phyloP scores from a whole-genome alignment of 2,113 vertebrate species.

The Oostethus manadensis region DNA sequence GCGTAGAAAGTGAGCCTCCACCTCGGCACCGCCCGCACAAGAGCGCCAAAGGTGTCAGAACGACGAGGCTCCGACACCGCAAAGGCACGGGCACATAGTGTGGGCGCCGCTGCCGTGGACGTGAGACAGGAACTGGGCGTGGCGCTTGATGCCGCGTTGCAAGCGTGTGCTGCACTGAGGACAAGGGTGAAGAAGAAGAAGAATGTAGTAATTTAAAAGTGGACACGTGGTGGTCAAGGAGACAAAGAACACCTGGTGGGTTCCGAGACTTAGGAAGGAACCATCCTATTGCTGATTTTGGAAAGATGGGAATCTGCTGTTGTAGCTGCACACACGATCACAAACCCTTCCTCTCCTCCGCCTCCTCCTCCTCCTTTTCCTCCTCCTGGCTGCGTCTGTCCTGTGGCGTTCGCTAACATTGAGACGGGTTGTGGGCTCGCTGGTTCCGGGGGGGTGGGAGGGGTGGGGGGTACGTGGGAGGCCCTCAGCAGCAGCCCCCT shows the following conservation, averaged over 20 bases:
- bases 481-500: slow-evolving; percentile 85
- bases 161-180: slow-evolving; percentile 1
- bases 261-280: slow-evolving; percentile 48
- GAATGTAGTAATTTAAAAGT: background rate
- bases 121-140: too few relatives aligned
- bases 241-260: slow-evolving; percentile 10
- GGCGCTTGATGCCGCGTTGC: too few relatives aligned
- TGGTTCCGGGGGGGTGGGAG: background rate
- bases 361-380: too few relatives aligned
- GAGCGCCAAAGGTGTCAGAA: too few relatives aligned
- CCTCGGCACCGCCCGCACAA: too few relatives aligned
- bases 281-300: slow-evolving; percentile 82
- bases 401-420: slow-evolving; percentile 53
- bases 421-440: slow-evolving; percentile 2
- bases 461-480: background rate
- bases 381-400: slow-evolving; percentile 18
- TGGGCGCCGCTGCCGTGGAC: too few relatives aligned
- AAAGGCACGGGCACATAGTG: too few relatives aligned
- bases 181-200: background rate
- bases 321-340: slow-evolving; percentile 84
- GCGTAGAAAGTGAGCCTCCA: too few relatives aligned
- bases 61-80: too few relatives aligned
- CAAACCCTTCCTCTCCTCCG: slow-evolving; percentile 22
- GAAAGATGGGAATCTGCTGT: slow-evolving; percentile 53
- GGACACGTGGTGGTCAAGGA: background rate